Evolutionary conservation across 35 echinoderm and acorn worm species (phyloP), one percentile per base, ranked within the genome.

Genomic region (Heliocidaris erythrogramma): DNA sequence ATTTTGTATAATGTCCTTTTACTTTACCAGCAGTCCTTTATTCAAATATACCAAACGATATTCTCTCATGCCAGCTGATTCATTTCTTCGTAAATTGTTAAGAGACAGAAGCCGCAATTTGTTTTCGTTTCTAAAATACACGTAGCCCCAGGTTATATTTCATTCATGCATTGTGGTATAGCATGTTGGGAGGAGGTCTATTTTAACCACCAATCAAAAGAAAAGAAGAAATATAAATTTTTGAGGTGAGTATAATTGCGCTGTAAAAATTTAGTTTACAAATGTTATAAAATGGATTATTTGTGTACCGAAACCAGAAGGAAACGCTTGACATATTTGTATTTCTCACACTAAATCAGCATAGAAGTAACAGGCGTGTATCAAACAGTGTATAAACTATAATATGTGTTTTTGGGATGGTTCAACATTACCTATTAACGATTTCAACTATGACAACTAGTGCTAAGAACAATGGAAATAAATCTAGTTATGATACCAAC

Each of bases 181-280:
- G 14, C 21, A n/a, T 18, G 65, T n/a, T 78, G 27, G 65, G 4
- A 78, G 65, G 18, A 27, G 65, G 65, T 21, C 52, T 4, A 78
- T 78, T 24, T 18, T 6, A 24, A 78, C 21, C 65, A n/a, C 65
- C 65, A 78, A 78, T 27, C 65, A 78, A 78, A 27, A 78, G 65
- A 9, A 24, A 7, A 78, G 27, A 27, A 27, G 18, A 6, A 78
- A 78, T 78, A 78, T n/a, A n/a, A 9, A 78, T 24, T 78, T 27
- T 78, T 78, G 65, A 78, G 65, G 65, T 78, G 65, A 78, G 65
- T 78, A 78, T 78, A 78, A 27, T 27, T 78, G 65, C 65, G 65
- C 65, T 78, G 65, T 78, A 78, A 18, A 78, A 78, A 78, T 78
- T 56, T 56, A 27, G 21, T 78, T 24, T 27, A 9, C 3, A 78